Evolutionary conservation across 1,140 invertebrate species (phyloP), one percentile per base, ranked within the genome.

Genomic region (Bombus polaris): DNA sequence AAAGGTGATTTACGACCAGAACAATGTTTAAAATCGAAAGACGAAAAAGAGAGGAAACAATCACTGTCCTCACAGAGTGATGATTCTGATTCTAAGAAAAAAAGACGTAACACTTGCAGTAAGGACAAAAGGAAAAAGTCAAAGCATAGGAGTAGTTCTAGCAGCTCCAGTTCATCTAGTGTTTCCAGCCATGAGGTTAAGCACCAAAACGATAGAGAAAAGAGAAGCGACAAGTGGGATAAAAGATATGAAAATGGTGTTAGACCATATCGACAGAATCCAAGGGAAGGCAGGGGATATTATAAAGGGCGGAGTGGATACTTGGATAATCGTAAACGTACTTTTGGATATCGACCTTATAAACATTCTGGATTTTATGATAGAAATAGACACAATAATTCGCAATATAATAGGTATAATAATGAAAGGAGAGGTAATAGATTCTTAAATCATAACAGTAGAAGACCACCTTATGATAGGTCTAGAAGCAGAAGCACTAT

Each of bases 81-180:
- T 42, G 85, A 88, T 32, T 92, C 92, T 5, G 89, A 90, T n/a
- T 57, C n/a, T n/a, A 89, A 91, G 39, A 85, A 85, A 37, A 92
- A 89, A 25, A 86, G 87, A 28, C 91, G 90, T 53, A 91, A 90
- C 37, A 37, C 83, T 12, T 92, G 89, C 12, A 89, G 91, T 42
- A 94, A 93, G 32, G 92, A 93, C 57, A 93, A 93, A 77, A 90
- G 91, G 10, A 90, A 89, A 28, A 93, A 92, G 74, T 90, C 88
- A 25, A 93, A 86, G 59, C 88, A 79, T 75, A 89, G 88, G 62
- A 91, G 90, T 32, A 93, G 92, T 53, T 92, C 91, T 0, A 89
- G 87, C 25, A 88, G 87, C 73, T 92, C 87, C 15, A 88, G 81
- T 85, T 92, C 83, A 47, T 89, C 89, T 47, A 86, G 77, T 78